A percentile compares a stretch with the other conserved stretches of the same genome.
Evolutionary conservation across 2,113 vertebrate species (phyloP).

Genomic region (Artemisiospiza belli): DNA sequence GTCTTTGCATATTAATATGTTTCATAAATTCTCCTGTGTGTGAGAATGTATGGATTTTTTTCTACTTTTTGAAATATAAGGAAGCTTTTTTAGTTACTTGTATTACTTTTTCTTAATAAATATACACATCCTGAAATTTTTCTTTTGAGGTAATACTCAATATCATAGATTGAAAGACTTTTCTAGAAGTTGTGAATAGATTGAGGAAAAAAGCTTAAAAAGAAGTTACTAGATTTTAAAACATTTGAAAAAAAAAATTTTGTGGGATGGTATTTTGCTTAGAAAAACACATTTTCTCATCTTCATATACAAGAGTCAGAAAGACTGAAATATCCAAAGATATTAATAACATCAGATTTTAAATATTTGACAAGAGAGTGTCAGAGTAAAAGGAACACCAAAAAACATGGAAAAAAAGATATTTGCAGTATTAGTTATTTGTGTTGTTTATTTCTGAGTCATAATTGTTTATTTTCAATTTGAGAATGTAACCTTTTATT

Average conservation of each 20-base stretch:
- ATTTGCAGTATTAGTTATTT: background rate
- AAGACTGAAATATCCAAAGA: background rate
- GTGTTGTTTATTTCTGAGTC: background rate
- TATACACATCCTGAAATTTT: background rate
- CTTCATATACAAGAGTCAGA: background rate
- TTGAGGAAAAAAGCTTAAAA: background rate
- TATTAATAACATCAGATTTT: background rate
- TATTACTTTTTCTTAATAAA: background rate
- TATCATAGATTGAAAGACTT: background rate
- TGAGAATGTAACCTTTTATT: background rate
- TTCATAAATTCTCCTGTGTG: background rate
- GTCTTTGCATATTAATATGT: background rate
- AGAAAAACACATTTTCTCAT: background rate
- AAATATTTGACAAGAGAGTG: background rate
- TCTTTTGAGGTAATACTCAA: background rate
- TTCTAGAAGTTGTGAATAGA: background rate
- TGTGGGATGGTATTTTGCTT: background rate
- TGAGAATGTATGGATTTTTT: background rate
- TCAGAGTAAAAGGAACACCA: background rate
- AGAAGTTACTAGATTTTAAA: background rate
- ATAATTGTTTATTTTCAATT: background rate
- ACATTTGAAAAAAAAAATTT: background rate
- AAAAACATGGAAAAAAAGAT: rapidly evolving
- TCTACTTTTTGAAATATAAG: background rate
- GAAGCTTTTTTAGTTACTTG: background rate